Conservation (phyloP, 2,113 vertebrate species). For the Cyprinodon variegatus region DNA sequence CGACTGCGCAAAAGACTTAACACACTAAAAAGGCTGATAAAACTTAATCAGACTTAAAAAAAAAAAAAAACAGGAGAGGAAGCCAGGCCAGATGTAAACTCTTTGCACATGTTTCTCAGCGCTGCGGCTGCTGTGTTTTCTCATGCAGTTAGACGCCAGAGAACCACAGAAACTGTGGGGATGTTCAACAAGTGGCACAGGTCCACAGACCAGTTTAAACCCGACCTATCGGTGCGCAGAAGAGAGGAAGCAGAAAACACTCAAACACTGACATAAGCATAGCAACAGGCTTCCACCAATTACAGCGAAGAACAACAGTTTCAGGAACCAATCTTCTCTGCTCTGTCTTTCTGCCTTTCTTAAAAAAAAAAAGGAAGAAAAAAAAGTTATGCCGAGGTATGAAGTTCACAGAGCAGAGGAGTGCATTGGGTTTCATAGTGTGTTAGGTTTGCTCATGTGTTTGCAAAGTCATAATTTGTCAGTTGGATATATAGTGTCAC, state of each 20-base stretch:
- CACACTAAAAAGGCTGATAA: conserved; percentile 51
- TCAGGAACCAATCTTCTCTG: conserved; percentile 77
- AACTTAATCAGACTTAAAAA: conserved; percentile 45
- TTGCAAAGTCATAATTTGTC: conserved; percentile 33
- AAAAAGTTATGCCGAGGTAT: conserved; percentile 67
- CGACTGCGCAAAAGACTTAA: conserved; percentile 30
- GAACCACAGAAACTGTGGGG: conserved; percentile 69
- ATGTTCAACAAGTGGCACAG: conserved; percentile 83
- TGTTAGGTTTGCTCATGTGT: conserved; percentile 46
- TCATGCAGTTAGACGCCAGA: conserved; percentile 54
- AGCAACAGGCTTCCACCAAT: conserved; percentile 83
- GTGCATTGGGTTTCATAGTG: conserved; percentile 49
- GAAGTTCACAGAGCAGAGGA: conserved; percentile 69
- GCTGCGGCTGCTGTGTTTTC: conserved; percentile 61
- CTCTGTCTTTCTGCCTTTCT: conserved; percentile 58
- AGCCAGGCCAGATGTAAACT: conserved; percentile 38
- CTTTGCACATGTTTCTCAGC: conserved; percentile 33
- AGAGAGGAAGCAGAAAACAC: conserved; percentile 75
- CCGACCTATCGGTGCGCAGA: conserved; percentile 81
- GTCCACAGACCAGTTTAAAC: conserved; percentile 77
- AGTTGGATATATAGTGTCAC: conserved; percentile 33
- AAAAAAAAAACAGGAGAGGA: conserved; percentile 33
- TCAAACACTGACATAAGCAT: conserved; percentile 81
- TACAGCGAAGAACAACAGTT: conserved; percentile 83
- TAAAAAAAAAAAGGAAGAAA: conserved; percentile 29